Percentiles rank a stretch among this genome's conserved stretches.
These are phyloP conservation scores for Dasyornis broadbenti DNA, from an alignment of 2,113 vertebrate genomes.

Conservation along the genomic window DNA sequence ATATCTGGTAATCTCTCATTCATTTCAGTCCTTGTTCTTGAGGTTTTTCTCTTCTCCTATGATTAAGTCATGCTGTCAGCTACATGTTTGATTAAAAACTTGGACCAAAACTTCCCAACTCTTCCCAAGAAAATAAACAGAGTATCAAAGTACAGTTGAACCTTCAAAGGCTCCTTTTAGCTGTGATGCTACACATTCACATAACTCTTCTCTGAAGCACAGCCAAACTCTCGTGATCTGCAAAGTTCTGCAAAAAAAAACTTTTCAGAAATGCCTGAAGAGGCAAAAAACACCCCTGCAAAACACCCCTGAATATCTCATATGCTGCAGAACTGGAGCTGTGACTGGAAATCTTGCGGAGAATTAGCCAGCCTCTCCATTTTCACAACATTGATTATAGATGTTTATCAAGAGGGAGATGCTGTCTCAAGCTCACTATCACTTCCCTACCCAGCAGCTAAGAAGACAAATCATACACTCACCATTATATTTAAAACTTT, in stretches of 20 bases:
- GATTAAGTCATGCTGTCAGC: not conserved
- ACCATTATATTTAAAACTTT: not conserved
- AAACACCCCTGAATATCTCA: not conserved
- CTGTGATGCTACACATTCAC: not conserved
- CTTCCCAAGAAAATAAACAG: not conserved
- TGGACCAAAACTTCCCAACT: not conserved
- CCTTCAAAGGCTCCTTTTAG: not conserved
- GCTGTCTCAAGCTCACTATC: not conserved
- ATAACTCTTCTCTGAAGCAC: not conserved
- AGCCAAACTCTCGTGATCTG: not conserved
- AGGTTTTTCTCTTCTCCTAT: not conserved
- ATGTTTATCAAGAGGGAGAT: not conserved
- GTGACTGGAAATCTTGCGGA: not conserved
- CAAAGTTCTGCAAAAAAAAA: not conserved
- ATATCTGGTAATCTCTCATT: not conserved
- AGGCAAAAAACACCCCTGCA: accelerated
- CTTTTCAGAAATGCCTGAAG: not conserved
- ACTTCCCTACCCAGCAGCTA: not conserved
- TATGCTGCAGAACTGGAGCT: not conserved
- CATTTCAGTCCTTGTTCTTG: not conserved
- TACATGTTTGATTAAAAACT: not conserved
- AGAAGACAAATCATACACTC: not conserved
- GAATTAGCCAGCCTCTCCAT: not conserved
- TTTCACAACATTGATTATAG: not conserved
- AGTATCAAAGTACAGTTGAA: not conserved